Percentiles rank a stretch among this genome's conserved stretches.
phyloP scores from a whole-genome alignment of 2,888 invertebrate genomes.

The Zygaena filipendulae region DNA sequence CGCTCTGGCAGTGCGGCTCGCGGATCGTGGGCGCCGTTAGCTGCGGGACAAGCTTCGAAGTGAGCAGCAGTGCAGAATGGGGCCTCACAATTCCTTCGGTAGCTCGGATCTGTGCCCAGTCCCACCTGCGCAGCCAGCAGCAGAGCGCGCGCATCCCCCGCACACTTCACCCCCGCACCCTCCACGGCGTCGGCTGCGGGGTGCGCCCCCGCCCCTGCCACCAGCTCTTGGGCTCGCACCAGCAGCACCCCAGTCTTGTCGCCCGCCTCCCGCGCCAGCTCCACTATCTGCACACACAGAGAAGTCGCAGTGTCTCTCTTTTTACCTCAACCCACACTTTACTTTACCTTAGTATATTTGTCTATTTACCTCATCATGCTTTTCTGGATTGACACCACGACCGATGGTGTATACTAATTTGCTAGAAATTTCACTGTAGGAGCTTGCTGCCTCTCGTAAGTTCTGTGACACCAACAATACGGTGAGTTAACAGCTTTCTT shows the following conservation, averaged over 20 bases:
- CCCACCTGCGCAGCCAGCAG: conserved; percentile 29
- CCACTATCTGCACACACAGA: no score
- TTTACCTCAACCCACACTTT: conserved; percentile 24
- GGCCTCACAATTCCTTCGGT: conserved; percentile 1
- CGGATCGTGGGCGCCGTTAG: conserved; percentile 37
- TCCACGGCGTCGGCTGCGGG: conserved; percentile 22
- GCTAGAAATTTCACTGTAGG: conserved; percentile 31
- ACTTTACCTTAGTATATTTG: no score
- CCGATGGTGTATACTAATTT: conserved; percentile 38
- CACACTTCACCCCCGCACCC: conserved; percentile 23
- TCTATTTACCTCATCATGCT: conserved; percentile 28
- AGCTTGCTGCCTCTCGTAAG: conserved; percentile 31
- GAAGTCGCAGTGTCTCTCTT: conserved; percentile 11
- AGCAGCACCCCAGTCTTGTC: conserved; percentile 29
- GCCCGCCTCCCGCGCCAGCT: conserved; percentile 29
- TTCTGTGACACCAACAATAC: conserved; percentile 34
- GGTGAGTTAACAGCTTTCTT: no score
- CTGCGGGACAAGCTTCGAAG: no score
- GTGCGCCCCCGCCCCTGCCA: conserved; percentile 12
- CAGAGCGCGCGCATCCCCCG: conserved; percentile 29
- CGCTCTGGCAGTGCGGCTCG: conserved; percentile 48
- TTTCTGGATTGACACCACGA: conserved; percentile 20
- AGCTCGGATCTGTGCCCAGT: no score
- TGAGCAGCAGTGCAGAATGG: background rate
- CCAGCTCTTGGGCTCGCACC: conserved; percentile 17